A percentile compares a stretch with the other conserved stretches of the same genome.
phyloP scores from a whole-genome alignment of 1,140 invertebrate genomes.

The Ephestia elutella region DNA sequence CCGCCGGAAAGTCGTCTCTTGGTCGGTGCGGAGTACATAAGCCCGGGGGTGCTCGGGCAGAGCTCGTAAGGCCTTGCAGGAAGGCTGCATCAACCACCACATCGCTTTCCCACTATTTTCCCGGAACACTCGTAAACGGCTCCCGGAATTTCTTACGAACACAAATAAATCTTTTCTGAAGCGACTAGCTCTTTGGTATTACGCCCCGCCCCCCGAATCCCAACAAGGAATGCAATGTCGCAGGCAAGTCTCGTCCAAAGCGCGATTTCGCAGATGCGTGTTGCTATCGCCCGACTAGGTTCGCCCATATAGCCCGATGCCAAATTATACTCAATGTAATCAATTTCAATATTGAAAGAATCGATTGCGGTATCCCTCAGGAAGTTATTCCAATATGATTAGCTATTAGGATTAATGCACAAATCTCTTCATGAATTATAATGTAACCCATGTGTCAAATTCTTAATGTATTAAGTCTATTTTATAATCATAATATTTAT shows the following conservation, averaged over 20 bases:
- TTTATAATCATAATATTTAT: conserved; percentile 57
- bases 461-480: conserved; percentile 49
- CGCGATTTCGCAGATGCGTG: conserved; percentile 66
- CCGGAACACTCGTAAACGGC: conserved; percentile 53
- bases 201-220: conserved; percentile 44
- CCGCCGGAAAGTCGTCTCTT: conserved; percentile 65
- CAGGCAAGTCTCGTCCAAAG: conserved; percentile 25
- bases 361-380: conserved; percentile 66
- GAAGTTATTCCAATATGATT: conserved; percentile 63
- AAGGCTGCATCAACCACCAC: conserved; percentile 28
- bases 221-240: conserved; percentile 68
- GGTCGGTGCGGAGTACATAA: conserved; percentile 66
- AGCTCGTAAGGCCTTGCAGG: conserved; percentile 44
- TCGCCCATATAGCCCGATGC: conserved; percentile 68
- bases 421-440: conserved; percentile 45
- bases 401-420: conserved; percentile 51
- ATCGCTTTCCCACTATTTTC: conserved; percentile 38
- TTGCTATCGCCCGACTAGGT: conserved; percentile 62
- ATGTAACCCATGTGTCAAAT: conserved; percentile 68
- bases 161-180: conserved; percentile 64
- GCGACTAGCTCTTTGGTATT: conserved; percentile 62
- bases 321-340: conserved; percentile 28
- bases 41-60: conserved; percentile 54
- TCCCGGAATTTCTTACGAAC: conserved; percentile 56
- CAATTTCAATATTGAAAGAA: conserved; percentile 24